These are phyloP conservation scores for Polylopha cassiicola DNA, from an alignment of 2,888 invertebrate species.

Conservation along the genomic window DNA sequence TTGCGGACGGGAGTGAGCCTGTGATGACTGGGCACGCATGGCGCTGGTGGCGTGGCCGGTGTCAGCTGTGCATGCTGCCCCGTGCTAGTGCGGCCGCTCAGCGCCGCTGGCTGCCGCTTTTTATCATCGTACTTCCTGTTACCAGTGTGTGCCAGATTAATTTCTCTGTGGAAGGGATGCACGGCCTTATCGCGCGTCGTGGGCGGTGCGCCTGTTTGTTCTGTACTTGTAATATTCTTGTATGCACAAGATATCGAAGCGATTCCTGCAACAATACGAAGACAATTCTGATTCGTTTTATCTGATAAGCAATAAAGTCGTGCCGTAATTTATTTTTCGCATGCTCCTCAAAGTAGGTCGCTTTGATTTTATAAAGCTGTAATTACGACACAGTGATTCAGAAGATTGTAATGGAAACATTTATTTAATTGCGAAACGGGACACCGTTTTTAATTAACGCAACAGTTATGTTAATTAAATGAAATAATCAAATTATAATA, in stretches of 20 bases:
- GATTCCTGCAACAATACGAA: constrained; percentile 70
- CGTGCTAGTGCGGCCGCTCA: constrained; percentile 30
- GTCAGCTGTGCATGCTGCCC: constrained; percentile 62
- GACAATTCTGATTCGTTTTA: constrained; percentile 37
- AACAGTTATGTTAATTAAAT: no score
- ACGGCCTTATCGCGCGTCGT: constrained; percentile 61
- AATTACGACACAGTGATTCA: neutral
- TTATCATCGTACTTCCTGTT: constrained; percentile 67
- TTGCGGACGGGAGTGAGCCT: constrained; percentile 2
- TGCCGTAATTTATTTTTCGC: constrained; percentile 23
- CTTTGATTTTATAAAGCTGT: neutral
- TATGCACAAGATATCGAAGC: constrained; percentile 66
- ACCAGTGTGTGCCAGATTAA: constrained; percentile 65
- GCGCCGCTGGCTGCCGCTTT: constrained; percentile 34
- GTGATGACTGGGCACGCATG: constrained; percentile 24
- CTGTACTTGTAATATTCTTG: constrained; percentile 67
- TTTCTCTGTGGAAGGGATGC: constrained; percentile 66
- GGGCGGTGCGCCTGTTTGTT: constrained; percentile 62
- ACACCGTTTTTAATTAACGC: no score
- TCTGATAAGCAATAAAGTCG: constrained; percentile 34
- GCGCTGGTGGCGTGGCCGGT: constrained; percentile 34
- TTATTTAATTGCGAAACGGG: no score
- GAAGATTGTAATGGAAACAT: neutral
- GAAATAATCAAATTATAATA: no score
- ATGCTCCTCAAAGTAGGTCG: constrained; percentile 20